These are phyloP conservation scores for Hydrozoanthus gracilis DNA, from an alignment of 92 coral and sea anemone species.

Conservation along the genomic window DNA sequence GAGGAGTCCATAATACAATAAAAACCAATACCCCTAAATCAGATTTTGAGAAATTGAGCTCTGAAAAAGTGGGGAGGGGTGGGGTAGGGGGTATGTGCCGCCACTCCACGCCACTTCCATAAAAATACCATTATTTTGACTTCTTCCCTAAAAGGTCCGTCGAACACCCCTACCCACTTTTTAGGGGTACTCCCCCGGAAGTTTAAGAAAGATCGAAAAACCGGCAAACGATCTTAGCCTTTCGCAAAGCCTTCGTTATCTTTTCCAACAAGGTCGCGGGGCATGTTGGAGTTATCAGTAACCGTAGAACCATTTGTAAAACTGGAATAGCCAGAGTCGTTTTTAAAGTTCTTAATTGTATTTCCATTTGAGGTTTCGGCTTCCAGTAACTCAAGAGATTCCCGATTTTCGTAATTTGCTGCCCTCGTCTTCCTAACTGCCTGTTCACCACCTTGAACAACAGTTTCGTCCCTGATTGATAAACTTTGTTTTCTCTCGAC, in stretches of 20 bases:
- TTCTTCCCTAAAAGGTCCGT: too few relatives aligned
- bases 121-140: too few relatives aligned
- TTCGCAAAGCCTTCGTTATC: not conserved
- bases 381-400: not conserved
- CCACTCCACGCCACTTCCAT: too few relatives aligned
- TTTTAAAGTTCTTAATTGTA: not conserved
- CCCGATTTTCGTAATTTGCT: not conserved
- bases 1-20: too few relatives aligned
- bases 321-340: not conserved
- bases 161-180: too few relatives aligned
- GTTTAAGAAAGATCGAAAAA: too few relatives aligned
- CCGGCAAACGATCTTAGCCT: too few relatives aligned
- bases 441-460: not conserved
- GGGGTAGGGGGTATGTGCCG: too few relatives aligned
- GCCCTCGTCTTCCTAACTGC: not conserved
- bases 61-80: too few relatives aligned
- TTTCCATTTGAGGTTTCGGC: not conserved
- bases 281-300: not conserved
- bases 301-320: not conserved
- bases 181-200: too few relatives aligned
- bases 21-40: too few relatives aligned
- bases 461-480: not conserved
- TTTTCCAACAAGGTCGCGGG: not conserved
- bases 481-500: not conserved
- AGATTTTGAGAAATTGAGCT: too few relatives aligned